phyloP scores from a whole-genome alignment of 1,140 invertebrate species.

The Nomia melanderi region DNA sequence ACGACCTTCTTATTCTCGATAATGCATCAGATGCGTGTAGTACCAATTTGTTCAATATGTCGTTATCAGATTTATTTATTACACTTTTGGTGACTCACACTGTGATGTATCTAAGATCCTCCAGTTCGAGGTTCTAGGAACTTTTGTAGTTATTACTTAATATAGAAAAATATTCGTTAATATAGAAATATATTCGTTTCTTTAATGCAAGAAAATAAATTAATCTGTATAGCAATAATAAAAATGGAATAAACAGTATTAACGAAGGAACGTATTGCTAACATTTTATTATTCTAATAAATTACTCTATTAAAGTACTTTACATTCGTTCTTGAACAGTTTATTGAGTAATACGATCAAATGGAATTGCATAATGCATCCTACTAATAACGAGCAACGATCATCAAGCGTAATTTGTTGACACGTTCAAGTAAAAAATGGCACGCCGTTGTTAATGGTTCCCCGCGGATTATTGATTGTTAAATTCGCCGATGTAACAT shows the following conservation, averaged over 20 bases:
- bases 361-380: background rate
- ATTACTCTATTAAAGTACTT: too few species aligned
- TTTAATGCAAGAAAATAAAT: too few species aligned
- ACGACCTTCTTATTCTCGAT: conserved; percentile 71
- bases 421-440: conserved; percentile 29
- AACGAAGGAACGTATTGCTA: too few species aligned
- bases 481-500: conserved; percentile 62
- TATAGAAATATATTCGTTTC: too few species aligned
- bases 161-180: too few species aligned
- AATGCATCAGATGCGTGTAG: conserved; percentile 76
- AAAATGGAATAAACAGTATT: background rate
- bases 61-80: conserved; percentile 77
- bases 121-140: background rate
- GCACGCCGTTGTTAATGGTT: conserved; percentile 66
- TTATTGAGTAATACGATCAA: background rate
- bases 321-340: background rate
- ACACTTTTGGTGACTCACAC: conserved; percentile 57
- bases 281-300: too few species aligned
- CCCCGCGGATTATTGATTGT: conserved; percentile 65
- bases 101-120: background rate
- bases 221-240: too few species aligned
- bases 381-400: background rate
- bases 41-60: conserved; percentile 78
- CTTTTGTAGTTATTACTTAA: too few species aligned
- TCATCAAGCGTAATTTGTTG: conserved; percentile 14